Evolutionary conservation across 1,140 invertebrate genomes (phyloP).

Genomic region (Nylanderia fulva): DNA sequence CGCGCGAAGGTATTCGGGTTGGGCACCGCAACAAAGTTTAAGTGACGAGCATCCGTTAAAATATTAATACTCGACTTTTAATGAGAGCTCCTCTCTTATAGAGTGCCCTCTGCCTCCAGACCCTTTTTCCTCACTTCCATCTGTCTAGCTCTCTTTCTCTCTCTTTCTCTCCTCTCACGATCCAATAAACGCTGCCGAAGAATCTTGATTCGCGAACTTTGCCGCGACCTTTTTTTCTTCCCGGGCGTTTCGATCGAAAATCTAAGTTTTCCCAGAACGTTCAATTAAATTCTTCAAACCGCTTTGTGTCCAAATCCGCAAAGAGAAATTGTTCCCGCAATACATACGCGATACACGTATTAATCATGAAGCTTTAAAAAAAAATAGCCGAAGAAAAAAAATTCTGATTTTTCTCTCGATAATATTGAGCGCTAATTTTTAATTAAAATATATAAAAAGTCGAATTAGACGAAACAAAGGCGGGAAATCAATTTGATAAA

Average conservation of each 20-base stretch:
- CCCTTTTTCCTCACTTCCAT: constrained; percentile 32
- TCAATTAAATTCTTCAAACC: constrained; percentile 69
- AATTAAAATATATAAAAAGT: neutral
- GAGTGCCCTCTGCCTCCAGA: constrained; percentile 61
- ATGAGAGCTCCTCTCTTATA: constrained; percentile 70
- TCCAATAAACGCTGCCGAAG: constrained; percentile 71
- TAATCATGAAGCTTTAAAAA: neutral
- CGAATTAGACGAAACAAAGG: constrained; percentile 11
- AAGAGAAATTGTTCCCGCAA: constrained; percentile 56
- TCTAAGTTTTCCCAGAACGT: constrained; percentile 55
- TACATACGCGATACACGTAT: too few species aligned
- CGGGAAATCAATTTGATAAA: constrained; percentile 20
- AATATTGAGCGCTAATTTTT: constrained; percentile 29
- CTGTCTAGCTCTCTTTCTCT: neutral
- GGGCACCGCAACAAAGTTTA: constrained; percentile 64
- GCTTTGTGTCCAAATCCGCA: constrained; percentile 50
- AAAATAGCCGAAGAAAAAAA: neutral
- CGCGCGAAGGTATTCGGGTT: constrained; percentile 47
- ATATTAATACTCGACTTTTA: constrained; percentile 77
- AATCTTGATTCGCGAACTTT: constrained; percentile 68
- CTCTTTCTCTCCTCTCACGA: constrained; percentile 51
- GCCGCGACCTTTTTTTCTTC: constrained; percentile 6
- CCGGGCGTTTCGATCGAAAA: constrained; percentile 55
- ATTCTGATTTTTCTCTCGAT: neutral
- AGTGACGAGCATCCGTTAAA: constrained; percentile 71